phyloP scores from a whole-genome alignment of 2,888 invertebrate species.

The Bimastos eiseni region DNA sequence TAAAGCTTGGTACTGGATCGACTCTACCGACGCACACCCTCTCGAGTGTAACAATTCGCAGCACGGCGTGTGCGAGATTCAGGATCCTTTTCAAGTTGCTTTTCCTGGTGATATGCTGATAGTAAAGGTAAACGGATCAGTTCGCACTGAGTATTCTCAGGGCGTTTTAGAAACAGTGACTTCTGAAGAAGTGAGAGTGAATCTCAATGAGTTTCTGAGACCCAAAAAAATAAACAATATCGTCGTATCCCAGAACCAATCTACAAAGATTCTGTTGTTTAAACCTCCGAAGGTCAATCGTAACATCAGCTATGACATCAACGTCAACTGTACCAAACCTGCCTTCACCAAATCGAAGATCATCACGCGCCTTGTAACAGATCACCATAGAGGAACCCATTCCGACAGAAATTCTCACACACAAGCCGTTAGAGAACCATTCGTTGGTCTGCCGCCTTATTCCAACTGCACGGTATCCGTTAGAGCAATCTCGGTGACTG shows the following conservation, averaged over 20 bases:
- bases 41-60: background rate
- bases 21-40: background rate
- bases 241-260: background rate
- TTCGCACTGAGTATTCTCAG: background rate
- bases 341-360: background rate
- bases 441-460: background rate
- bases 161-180: background rate
- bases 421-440: background rate
- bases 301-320: background rate
- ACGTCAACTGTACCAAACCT: background rate
- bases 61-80: background rate
- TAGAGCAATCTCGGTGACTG: background rate
- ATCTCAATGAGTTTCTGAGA: background rate
- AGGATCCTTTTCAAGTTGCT: background rate
- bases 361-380: background rate
- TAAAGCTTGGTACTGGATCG: background rate
- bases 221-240: background rate
- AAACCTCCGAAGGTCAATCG: background rate
- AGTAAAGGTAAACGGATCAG: background rate
- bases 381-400: background rate
- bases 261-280: background rate
- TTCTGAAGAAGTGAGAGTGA: background rate
- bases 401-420: background rate
- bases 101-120: background rate
- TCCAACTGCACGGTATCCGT: constrained; percentile 2